phyloP scores from a whole-genome alignment of 2,888 invertebrate genomes.

The Schizaphis graminum region DNA sequence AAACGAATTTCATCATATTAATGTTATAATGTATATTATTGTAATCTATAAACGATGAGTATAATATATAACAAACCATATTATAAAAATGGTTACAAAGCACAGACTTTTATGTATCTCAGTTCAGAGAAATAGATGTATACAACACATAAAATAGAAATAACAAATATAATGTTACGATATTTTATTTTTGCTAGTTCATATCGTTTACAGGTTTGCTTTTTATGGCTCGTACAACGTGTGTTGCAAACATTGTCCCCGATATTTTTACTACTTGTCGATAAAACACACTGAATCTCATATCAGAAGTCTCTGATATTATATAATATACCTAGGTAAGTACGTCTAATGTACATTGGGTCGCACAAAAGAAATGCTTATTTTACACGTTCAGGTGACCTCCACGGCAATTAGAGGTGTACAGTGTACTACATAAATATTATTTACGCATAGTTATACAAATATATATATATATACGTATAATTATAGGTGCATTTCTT shows the following conservation, averaged over 20 bases:
- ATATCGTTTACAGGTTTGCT: neutral
- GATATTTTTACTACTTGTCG: constrained; percentile 25
- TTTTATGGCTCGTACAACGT: constrained; percentile 16
- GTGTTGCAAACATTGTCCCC: neutral
- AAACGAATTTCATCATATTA: neutral
- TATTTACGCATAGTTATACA: neutral
- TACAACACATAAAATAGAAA: neutral
- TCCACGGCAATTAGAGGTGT: constrained; percentile 51
- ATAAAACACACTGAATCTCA: neutral
- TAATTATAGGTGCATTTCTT: neutral
- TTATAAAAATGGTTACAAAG: neutral
- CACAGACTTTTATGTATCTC: neutral
- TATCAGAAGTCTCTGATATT: neutral
- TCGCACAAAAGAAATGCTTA: constrained; percentile 27
- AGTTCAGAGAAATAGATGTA: neutral
- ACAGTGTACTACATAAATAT: constrained; percentile 24
- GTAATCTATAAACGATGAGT: neutral
- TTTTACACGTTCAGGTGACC: constrained; percentile 55
- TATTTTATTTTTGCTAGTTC: neutral
- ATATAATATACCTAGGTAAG: neutral
- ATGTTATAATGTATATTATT: neutral
- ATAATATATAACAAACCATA: neutral
- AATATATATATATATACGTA: neutral
- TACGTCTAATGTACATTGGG: neutral
- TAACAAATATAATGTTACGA: neutral